These are phyloP conservation scores for Drepanosiphum platanoidis DNA, from an alignment of 2,888 invertebrate species.

Conservation along the genomic window DNA sequence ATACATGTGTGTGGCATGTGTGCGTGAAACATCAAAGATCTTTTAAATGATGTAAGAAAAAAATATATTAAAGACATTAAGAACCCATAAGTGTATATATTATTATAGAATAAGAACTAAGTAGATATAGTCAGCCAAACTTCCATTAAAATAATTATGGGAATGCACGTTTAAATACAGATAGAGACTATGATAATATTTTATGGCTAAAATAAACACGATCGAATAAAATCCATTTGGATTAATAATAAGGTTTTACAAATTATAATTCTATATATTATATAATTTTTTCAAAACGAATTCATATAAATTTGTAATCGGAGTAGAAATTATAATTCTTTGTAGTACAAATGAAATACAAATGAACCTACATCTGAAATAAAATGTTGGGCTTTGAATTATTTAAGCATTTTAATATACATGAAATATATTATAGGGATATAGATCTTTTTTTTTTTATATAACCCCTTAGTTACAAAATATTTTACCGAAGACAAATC, in stretches of 20 bases:
- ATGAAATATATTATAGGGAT: no score
- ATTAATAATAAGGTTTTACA: conserved; percentile 32
- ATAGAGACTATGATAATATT: conserved; percentile 17
- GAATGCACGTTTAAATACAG: conserved; percentile 3
- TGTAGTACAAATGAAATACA: no score
- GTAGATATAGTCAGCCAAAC: background rate
- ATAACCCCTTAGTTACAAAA: no score
- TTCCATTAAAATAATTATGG: conserved; percentile 29
- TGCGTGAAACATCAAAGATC: background rate
- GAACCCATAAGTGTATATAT: background rate
- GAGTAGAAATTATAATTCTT: no score
- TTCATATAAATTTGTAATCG: conserved; percentile 4
- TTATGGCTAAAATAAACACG: background rate
- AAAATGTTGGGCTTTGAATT: no score
- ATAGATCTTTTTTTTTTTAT: no score
- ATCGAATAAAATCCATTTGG: conserved; percentile 23
- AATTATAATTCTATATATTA: conserved; percentile 38
- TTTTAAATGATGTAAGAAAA: background rate
- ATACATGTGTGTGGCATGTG: background rate
- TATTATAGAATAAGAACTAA: background rate
- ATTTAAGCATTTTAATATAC: no score
- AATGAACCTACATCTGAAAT: no score
- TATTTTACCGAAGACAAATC: background rate
- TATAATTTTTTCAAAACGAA: background rate
- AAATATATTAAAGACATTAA: background rate